A percentile compares a stretch with the other conserved stretches of the same genome.
phyloP scores from a whole-genome alignment of 2,888 invertebrate species.

The Epistrophella euchroma region DNA sequence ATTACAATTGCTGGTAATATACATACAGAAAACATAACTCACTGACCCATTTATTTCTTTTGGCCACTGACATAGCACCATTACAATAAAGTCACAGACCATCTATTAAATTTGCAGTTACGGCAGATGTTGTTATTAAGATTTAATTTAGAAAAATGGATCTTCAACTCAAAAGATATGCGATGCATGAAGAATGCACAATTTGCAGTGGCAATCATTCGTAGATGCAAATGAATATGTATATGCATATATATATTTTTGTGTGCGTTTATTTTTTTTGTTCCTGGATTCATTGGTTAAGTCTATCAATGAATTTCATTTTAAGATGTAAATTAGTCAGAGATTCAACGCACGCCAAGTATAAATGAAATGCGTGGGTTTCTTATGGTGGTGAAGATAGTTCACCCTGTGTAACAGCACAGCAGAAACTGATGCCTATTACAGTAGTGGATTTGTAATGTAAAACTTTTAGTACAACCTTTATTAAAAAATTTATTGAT shows the following conservation, averaged over 20 bases:
- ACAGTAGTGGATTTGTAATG: neutral
- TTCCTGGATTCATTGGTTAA: constrained; percentile 41
- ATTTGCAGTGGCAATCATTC: constrained; percentile 57
- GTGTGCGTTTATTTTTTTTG: neutral
- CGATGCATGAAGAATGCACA: constrained; percentile 69
- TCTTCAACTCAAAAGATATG: constrained; percentile 35
- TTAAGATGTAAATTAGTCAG: constrained; percentile 50
- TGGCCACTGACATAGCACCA: constrained; percentile 26
- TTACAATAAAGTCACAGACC: constrained; percentile 34
- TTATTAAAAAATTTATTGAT: no score
- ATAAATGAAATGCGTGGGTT: constrained; percentile 60
- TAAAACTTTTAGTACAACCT: no score
- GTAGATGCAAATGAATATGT: constrained; percentile 38
- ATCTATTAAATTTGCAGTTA: constrained; percentile 51
- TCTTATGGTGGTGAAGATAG: constrained; percentile 30
- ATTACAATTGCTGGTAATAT: neutral
- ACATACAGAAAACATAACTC: constrained; percentile 1
- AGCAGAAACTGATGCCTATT: neutral
- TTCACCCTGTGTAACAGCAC: constrained; percentile 36
- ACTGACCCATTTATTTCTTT: constrained; percentile 63
- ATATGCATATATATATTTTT: neutral
- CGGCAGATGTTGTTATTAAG: constrained; percentile 64
- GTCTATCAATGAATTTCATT: constrained; percentile 59
- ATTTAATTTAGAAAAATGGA: constrained; percentile 66
- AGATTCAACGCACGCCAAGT: constrained; percentile 34